These are phyloP conservation scores for Ctenoplectra terminalis DNA, from an alignment of 1,140 invertebrate species.

Conservation along the genomic window DNA sequence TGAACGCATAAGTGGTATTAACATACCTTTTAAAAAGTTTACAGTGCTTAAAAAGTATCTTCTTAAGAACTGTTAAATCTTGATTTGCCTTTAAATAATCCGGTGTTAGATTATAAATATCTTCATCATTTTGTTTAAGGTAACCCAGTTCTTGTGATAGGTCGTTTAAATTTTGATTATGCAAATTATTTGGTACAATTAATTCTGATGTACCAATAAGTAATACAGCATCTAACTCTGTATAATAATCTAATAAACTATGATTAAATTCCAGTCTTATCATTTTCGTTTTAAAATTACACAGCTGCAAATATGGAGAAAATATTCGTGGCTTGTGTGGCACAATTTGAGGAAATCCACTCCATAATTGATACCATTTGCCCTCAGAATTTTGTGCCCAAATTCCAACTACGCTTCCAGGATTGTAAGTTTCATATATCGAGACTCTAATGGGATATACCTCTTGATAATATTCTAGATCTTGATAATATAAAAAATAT, in stretches of 20 bases:
- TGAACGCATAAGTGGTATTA: slow-evolving; percentile 12
- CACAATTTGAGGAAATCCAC: slow-evolving; percentile 86
- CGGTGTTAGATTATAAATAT: slow-evolving; percentile 79
- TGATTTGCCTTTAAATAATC: slow-evolving; percentile 73
- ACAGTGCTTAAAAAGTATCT: slow-evolving; percentile 75
- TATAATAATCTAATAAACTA: slow-evolving; percentile 91
- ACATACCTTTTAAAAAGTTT: slow-evolving; percentile 77
- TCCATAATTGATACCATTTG: slow-evolving; percentile 91
- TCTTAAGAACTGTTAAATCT: slow-evolving; percentile 76
- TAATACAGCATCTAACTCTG: slow-evolving; percentile 93
- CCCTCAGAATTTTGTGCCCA: slow-evolving; percentile 86
- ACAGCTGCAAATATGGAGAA: slow-evolving; percentile 85
- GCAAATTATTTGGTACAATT: slow-evolving; percentile 74
- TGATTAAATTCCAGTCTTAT: slow-evolving; percentile 92
- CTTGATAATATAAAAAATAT: slow-evolving; percentile 80
- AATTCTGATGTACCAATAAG: slow-evolving; percentile 85
- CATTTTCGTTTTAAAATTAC: slow-evolving; percentile 80
- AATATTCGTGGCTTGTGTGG: slow-evolving; percentile 88
- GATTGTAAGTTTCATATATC: slow-evolving; percentile 95
- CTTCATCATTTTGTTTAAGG: slow-evolving; percentile 62
- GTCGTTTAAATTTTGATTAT: slow-evolving; percentile 73
- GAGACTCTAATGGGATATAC: slow-evolving; percentile 90
- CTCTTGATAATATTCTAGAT: slow-evolving; percentile 88
- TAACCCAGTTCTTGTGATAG: slow-evolving; percentile 73
- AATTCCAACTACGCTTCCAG: slow-evolving; percentile 92